Evolutionary conservation across 2,888 invertebrate species (phyloP), one percentile per base, ranked within the genome.

Genomic region (Nomada fucata): DNA sequence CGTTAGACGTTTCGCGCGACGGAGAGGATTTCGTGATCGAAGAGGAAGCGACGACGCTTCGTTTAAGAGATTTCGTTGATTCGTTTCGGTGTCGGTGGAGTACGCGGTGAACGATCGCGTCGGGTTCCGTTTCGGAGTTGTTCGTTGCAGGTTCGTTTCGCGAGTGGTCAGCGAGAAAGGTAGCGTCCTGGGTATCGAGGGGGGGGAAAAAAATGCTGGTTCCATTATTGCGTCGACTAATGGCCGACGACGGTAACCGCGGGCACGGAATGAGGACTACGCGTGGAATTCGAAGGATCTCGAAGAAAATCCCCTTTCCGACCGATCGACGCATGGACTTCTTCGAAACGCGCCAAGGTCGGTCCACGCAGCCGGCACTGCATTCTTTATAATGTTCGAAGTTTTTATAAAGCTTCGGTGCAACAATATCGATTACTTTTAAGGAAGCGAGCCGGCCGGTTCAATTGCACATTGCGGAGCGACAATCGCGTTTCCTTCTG

Each of bases 221-320:
- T 73, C 73, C 76, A 71, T 77, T 83, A 82, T 82, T 71, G 73
- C 73, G 63, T 74, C 73, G 83, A 63, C 82, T 82, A 83, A 82
- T 83, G 73, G 77, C 59, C 63, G 77, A 72, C 63, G 76, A 65
- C 47, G 82, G 83, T 74, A 74, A 53, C 83, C 72, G 60, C 70
- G 71, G 55, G 61, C 74, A 26, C 57, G 77, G 83, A 78, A 83
- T 82, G 83, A 77, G 55, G 70, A 44, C 44, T 55, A 74, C 83
- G 83, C 75, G 59, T 52, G 83, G 83, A 83, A 83, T 83, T 44
- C 77, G 73, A 78, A 82, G 71, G 75, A 82, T 83, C 71, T 55
- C 65, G 63, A 75, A 67, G 83, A 68, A 83, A 83, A 77, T 78
- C 83, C 82, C 82, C 63, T 69, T 76, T 72, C 82, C 52, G 57